Percentiles rank a stretch among this genome's conserved stretches.
phyloP scores from a whole-genome alignment of 2,888 invertebrate species.

The Caenorhabditis sinica region DNA sequence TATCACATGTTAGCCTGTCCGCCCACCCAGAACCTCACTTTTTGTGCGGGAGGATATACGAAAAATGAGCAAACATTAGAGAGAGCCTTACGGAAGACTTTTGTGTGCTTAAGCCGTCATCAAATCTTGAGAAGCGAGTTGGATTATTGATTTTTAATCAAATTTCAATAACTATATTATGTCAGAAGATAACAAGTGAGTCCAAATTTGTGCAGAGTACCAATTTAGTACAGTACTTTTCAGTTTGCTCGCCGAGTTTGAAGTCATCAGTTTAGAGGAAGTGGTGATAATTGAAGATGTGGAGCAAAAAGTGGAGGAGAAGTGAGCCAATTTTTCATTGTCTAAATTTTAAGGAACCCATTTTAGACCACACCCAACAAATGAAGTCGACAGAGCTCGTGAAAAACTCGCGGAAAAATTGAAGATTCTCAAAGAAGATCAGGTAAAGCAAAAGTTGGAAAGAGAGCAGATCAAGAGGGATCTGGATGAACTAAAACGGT shows the following conservation, averaged over 20 bases:
- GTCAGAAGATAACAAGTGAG: background rate
- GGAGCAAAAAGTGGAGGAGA: background rate
- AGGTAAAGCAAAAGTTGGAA: conserved; percentile 17
- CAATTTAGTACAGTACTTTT: background rate
- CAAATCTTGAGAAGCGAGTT: background rate
- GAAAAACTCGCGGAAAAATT: conserved; percentile 17
- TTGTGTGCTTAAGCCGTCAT: background rate
- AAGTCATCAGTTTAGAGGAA: conserved; percentile 2
- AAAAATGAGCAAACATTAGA: conserved; percentile 11
- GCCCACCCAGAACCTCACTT: conserved; percentile 8
- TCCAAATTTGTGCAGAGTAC: background rate
- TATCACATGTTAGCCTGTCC: background rate
- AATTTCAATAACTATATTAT: too few species aligned
- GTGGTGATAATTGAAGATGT: background rate
- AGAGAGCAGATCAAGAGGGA: conserved; percentile 21
- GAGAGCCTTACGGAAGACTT: background rate
- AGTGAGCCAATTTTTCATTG: background rate
- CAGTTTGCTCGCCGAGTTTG: background rate
- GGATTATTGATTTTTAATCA: conserved; percentile 2
- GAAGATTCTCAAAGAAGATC: background rate
- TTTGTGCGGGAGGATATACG: background rate
- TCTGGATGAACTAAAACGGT: conserved; percentile 4
- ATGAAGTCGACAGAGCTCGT: conserved; percentile 4
- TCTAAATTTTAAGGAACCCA: background rate
- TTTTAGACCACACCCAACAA: background rate